These are phyloP conservation scores for Drosophila setosimentum DNA, from an alignment of 2,888 invertebrate genomes.

Conservation along the genomic window DNA sequence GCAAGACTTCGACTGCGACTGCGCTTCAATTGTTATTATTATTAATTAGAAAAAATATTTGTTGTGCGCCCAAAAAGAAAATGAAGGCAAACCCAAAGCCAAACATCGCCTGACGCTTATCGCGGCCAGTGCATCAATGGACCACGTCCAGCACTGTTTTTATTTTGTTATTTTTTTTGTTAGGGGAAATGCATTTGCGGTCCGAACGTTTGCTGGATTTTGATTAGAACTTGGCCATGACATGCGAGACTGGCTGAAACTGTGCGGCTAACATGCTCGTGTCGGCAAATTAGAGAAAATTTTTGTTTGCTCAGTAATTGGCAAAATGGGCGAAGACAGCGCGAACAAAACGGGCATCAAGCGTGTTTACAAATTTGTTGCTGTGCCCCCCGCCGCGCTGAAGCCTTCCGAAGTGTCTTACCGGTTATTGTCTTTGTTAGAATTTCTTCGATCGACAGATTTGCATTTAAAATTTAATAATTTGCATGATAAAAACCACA, in stretches of 20 bases:
- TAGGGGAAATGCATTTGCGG: conserved; percentile 18
- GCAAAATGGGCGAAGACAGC: conserved; percentile 43
- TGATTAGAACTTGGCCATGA: conserved; percentile 75
- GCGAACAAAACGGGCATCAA: conserved; percentile 16
- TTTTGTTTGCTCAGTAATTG: conserved; percentile 75
- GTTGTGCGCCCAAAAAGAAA: conserved; percentile 51
- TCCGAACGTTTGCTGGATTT: conserved; percentile 37
- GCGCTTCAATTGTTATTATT: conserved; percentile 80
- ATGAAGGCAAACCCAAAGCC: conserved; percentile 28
- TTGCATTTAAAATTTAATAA: conserved; percentile 65
- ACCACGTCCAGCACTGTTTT: conserved; percentile 38
- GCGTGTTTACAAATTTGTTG: conserved; percentile 55
- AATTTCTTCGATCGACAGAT: conserved; percentile 43
- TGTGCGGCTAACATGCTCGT: conserved; percentile 55
- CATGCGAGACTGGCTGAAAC: conserved; percentile 60
- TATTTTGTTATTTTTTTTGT: background rate
- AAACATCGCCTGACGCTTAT: conserved; percentile 80
- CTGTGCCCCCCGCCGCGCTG: background rate
- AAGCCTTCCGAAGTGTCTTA: conserved; percentile 9
- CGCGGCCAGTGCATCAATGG: conserved; percentile 71
- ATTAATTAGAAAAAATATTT: conserved; percentile 82
- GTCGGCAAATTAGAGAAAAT: conserved; percentile 78
- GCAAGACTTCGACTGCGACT: conserved; percentile 25
- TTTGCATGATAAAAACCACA: conserved; percentile 65
- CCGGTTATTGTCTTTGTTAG: conserved; percentile 45